A percentile compares a stretch with the other conserved stretches of the same genome.
These are phyloP conservation scores for Halocynthia aurantium DNA, from an alignment of 23 tunicate species.

Conservation along the genomic window DNA sequence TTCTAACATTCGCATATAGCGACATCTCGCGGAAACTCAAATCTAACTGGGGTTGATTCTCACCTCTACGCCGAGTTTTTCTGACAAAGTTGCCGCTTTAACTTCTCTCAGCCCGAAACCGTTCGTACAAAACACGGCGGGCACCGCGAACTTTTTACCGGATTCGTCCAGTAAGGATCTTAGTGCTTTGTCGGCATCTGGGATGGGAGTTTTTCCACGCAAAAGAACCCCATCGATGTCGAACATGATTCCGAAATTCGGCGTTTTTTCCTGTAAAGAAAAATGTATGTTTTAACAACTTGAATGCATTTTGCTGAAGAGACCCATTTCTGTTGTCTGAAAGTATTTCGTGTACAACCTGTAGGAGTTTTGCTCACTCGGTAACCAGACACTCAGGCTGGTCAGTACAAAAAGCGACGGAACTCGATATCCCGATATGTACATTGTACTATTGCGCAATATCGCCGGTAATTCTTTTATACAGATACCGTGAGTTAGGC, in stretches of 20 bases:
- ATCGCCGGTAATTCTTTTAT: no score
- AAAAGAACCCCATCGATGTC: conserved; percentile 96
- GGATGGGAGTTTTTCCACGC: conserved; percentile 94
- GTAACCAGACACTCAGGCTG: no score
- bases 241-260: conserved; percentile 86
- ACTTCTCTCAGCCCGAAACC: conserved; percentile 83
- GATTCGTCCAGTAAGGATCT: conserved; percentile 52
- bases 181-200: conserved; percentile 63
- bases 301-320: no score
- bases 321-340: no score
- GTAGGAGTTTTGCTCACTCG: no score
- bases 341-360: no score
- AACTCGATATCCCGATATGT: no score
- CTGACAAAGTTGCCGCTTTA: conserved; percentile 78
- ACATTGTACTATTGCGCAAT: no score
- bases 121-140: conserved; percentile 92
- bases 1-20: not conserved
- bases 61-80: conserved; percentile 71
- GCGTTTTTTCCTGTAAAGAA: conserved; percentile 28
- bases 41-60: not conserved
- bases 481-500: no score
- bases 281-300: not conserved
- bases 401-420: no score
- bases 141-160: conserved; percentile 47
- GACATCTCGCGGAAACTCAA: not conserved